phyloP scores from a whole-genome alignment of 2,797 vertebrate genomes.

The Schizothorax lantsangensis region DNA sequence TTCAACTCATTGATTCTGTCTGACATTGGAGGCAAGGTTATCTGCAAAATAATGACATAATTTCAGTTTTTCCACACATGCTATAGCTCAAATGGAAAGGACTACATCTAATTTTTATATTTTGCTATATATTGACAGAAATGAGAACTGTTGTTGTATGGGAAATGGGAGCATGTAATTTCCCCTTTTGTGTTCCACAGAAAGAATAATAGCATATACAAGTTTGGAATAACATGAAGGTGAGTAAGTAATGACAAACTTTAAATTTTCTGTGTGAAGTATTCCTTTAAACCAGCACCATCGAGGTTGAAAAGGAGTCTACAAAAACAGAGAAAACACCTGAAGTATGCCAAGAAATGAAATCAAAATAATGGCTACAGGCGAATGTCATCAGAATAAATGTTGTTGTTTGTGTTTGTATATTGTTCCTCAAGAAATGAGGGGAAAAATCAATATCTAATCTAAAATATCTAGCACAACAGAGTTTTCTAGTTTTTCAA shows the following conservation, averaged over 20 bases:
- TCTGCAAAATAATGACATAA: background rate
- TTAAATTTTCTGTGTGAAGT: background rate
- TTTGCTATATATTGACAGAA: background rate
- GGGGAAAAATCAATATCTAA: background rate
- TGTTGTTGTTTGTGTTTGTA: background rate
- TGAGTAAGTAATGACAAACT: background rate
- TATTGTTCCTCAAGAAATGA: background rate
- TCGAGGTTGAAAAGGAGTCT: background rate
- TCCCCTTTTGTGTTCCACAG: background rate
- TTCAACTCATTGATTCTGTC: background rate
- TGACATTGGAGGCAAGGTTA: background rate
- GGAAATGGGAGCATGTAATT: background rate
- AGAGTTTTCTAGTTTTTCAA: too few relatives aligned
- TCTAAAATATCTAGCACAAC: conserved; percentile 15
- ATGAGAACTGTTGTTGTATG: background rate
- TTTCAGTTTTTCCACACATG: background rate
- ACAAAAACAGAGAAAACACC: background rate
- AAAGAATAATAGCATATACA: background rate
- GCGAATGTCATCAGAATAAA: background rate
- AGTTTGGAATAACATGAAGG: background rate
- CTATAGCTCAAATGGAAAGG: background rate
- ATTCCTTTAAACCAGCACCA: background rate
- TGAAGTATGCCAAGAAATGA: background rate
- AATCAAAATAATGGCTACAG: background rate
- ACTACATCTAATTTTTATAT: background rate